Evolutionary conservation across 2,797 vertebrate genomes (phyloP).

Genomic region (Balearica regulorum): DNA sequence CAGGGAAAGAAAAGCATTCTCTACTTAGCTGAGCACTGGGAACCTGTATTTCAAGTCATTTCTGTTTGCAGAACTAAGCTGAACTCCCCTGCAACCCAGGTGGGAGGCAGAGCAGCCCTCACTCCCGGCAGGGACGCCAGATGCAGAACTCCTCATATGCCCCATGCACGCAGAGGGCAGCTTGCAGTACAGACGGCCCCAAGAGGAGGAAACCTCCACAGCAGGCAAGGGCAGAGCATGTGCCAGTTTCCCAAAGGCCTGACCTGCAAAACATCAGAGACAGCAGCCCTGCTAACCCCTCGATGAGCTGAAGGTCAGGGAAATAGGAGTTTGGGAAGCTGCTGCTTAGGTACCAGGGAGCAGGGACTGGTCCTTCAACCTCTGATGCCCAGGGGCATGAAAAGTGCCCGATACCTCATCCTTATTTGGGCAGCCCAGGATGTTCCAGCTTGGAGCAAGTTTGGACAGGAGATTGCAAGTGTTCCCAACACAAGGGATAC

Average conservation of each 20-base stretch:
- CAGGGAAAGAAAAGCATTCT: constrained; percentile 11
- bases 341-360: neutral
- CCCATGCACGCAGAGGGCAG: accelerated
- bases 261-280: neutral
- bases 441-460: neutral
- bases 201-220: neutral
- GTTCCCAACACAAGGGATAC: neutral
- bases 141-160: neutral
- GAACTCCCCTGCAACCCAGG: constrained; percentile 12
- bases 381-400: neutral
- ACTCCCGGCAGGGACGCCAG: neutral
- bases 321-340: neutral
- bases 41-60: constrained; percentile 62
- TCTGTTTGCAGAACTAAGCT: constrained; percentile 52
- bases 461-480: neutral
- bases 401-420: neutral
- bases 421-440: neutral
- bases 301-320: neutral
- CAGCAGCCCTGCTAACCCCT: neutral
- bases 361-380: neutral
- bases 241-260: neutral
- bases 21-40: neutral
- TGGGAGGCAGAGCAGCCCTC: constrained; percentile 21
- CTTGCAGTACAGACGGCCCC: neutral
- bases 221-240: neutral